A percentile compares a stretch with the other conserved stretches of the same genome.
Evolutionary conservation across 1,140 invertebrate genomes (phyloP).

Genomic region (Phortica variegata): DNA sequence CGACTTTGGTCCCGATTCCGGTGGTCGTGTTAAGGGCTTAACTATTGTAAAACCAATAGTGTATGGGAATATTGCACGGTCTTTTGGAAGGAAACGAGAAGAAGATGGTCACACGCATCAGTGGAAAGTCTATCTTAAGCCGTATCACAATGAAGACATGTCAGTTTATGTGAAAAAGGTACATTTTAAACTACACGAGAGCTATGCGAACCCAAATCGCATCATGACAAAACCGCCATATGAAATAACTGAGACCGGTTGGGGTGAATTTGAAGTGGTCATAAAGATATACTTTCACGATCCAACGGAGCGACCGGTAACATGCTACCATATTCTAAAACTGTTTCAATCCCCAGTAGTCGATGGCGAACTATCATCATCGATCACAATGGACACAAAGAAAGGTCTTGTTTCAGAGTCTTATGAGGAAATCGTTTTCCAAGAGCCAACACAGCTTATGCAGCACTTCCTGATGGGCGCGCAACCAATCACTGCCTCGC

Average conservation of each 20-base stretch:
- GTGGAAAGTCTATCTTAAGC: constrained; percentile 98
- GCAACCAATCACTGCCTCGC: constrained; percentile 71
- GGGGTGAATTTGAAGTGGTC: constrained; percentile 99
- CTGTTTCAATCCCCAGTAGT: constrained; percentile 78
- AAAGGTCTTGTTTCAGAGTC: constrained; percentile 88
- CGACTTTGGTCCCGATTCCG: constrained; percentile 80
- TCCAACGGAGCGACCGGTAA: constrained; percentile 93
- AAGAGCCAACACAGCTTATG: constrained; percentile 93
- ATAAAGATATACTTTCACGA: constrained; percentile 99
- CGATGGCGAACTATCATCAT: constrained; percentile 60
- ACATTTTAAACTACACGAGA: constrained; percentile 97
- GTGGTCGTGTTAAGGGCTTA: constrained; percentile 80
- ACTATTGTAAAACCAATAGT: constrained; percentile 95
- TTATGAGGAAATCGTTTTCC: constrained; percentile 97
- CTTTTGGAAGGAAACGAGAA: constrained; percentile 97
- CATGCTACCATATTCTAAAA: constrained; percentile 94
- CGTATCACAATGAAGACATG: constrained; percentile 93
- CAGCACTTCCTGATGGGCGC: constrained; percentile 80
- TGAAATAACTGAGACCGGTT: constrained; percentile 96
- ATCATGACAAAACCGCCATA: constrained; percentile 94
- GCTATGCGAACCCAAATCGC: constrained; percentile 92
- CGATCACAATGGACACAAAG: constrained; percentile 70
- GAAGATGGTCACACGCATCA: constrained; percentile 99
- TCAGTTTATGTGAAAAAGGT: constrained; percentile 94
- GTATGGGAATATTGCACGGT: constrained; percentile 93